Conservation (phyloP, 35 echinoderm and acorn worm species). For the Amphiura filiformis region DNA sequence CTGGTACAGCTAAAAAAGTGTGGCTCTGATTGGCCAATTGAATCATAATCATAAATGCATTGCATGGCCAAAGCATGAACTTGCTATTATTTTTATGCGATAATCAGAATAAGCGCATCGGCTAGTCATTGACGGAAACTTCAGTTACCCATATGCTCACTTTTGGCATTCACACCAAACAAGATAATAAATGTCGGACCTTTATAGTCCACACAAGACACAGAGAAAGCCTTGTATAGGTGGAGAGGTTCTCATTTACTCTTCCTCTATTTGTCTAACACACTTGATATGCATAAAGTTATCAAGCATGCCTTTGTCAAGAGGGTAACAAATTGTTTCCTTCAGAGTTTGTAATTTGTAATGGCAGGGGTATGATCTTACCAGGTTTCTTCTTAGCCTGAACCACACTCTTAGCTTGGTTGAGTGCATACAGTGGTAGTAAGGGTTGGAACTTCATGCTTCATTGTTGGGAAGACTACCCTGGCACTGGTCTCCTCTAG, state of each 20-base stretch:
- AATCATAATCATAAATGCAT: too few relatives aligned
- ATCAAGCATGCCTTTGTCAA: neutral
- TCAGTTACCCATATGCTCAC: too few relatives aligned
- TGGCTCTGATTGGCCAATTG: too few relatives aligned
- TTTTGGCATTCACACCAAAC: too few relatives aligned
- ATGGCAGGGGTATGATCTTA: neutral
- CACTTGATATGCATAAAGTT: neutral
- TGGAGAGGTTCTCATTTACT: neutral
- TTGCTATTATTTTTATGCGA: too few relatives aligned
- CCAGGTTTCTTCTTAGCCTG: conserved; percentile 62
- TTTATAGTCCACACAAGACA: neutral
- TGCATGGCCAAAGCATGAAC: too few relatives aligned
- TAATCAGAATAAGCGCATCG: too few relatives aligned
- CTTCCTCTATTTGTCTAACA: conserved; percentile 1
- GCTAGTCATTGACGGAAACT: too few relatives aligned
- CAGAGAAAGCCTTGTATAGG: neutral
- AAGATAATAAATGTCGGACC: too few relatives aligned
- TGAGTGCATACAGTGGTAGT: conserved; percentile 92
- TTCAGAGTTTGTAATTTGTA: too few relatives aligned
- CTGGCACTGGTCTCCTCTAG: conserved; percentile 85
- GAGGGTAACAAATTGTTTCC: neutral
- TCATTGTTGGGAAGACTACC: conserved; percentile 80
- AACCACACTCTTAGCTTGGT: conserved; percentile 56
- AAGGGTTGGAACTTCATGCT: conserved; percentile 83
- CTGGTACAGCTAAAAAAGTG: too few relatives aligned